phyloP scores from a whole-genome alignment of 1,140 invertebrate genomes.

The Sipha flava region DNA sequence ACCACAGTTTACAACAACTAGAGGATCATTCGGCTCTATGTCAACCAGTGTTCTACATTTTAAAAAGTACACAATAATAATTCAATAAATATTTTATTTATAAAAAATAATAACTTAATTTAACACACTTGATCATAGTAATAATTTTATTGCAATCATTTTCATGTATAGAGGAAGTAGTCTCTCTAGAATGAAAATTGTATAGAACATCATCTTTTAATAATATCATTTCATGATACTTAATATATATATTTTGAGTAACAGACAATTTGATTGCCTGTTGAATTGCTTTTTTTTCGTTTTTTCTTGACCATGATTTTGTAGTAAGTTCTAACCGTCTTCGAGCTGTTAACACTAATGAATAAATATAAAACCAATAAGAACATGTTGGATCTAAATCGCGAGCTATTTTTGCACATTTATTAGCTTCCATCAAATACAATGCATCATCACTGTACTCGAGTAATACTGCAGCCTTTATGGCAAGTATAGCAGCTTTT shows the following conservation, averaged over 20 bases:
- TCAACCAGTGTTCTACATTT: too few species aligned
- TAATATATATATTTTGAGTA: background rate
- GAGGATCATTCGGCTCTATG: too few species aligned
- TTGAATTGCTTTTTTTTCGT: background rate
- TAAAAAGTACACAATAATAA: too few species aligned
- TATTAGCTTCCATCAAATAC: background rate
- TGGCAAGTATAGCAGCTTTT: background rate
- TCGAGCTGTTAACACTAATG: background rate
- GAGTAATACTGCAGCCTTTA: background rate
- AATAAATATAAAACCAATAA: background rate
- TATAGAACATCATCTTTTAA: background rate
- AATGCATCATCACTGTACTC: background rate
- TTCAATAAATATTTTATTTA: too few species aligned
- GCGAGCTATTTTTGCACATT: background rate
- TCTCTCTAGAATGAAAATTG: background rate
- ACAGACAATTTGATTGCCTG: background rate
- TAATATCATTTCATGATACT: background rate
- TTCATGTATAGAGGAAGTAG: background rate
- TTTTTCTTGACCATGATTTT: background rate
- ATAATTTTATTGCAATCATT: background rate
- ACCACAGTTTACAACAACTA: too few species aligned
- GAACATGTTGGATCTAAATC: background rate
- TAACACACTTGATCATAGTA: background rate
- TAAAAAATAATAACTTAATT: background rate
- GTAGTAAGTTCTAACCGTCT: background rate